Base-by-base conservation (phyloP, 2,888 invertebrate genomes). In the Quadriops clusia region DNA sequence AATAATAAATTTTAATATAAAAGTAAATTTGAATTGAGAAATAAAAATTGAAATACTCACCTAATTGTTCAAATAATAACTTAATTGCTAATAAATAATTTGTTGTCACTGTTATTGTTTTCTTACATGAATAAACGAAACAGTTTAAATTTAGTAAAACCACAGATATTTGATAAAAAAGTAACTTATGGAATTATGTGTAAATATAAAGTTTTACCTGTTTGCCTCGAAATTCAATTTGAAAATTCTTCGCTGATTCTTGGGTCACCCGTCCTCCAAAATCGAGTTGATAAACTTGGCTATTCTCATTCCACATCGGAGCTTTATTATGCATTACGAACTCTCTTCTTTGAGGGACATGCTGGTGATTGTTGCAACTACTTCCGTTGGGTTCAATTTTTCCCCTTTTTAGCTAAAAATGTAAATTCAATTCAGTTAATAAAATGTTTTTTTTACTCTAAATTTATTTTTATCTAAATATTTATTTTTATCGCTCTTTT, bases 221-320 rank as follows among this genome's bases (percentile, higher is more conserved):
- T 64, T 90, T 90, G 40, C 89, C 91, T 45, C 86, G 76, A 58
- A 89, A 91, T 62, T 95, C 95, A 34, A 98, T 95, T 67, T 98
- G 97, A 61, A 98, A 98, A 66, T 98, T 98, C 64, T 98, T 98
- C 9, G 97, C 97, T 23, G 94, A 95, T 61, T 98, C 97, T 63
- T 97, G 97, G 3, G 97, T 98, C 36, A 98, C 98, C 42, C 98
- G 70, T 7, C 98, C 98, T 3, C 97, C 97, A 65, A 98, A 98
- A 65, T 98, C 98, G 23, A 98, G 69, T 57, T 97, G 97, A 64
- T 97, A 98, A 8, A 98, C 97, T 63, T 98, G 97, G 56, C 90
- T 93, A 62, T 86, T 87, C 63, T 98, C 97, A 61, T 98, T 98
- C 98, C 98, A 98, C 61, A 63, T 63, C 3, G 61, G 61, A 5